Evolutionary conservation across 2,797 vertebrate genomes (phyloP), one percentile per base, ranked within the genome.

Genomic region (Luscinia luscinia): DNA sequence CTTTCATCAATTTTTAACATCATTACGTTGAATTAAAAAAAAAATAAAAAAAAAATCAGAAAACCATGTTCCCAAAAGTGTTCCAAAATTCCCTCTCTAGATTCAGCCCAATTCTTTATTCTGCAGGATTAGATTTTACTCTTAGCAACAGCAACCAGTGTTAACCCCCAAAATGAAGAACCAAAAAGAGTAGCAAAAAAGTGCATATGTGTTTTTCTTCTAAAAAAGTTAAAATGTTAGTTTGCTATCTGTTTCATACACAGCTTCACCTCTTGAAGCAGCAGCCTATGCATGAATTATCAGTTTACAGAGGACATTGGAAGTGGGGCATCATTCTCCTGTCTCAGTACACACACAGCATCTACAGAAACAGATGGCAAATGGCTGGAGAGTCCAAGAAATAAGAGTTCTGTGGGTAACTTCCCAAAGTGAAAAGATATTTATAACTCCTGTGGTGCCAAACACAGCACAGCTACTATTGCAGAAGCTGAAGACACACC

Each of bases 321-420:
- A 69, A 92, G 67, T 58, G 10, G 3, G 63, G 59, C 63, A 90
- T 62, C 51, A 66, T 79, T 76, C 51, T 34, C 74, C 3, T 54
- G 32, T 41, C 52, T 45, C 85, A 93, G 83, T 84, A 90, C 89
- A 90, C 45, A 49, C 30, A 86, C 9, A 70, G 30, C 84, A 75
- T 64, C 80, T 54, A 82, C 62, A 90, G 61, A 63, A 93, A 62
- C 90, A 96, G 90, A 89, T 69, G 77, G 74, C 30, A 92, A 96
- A 90, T 48, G 77, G 92, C 46, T 93, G 59, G 17, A 20, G 82
- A 90, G 88, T 32, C 92, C 67, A 96, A 93, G 63, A 87, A 92
- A 24, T 58, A 84, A 84, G 51, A 87, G n/a, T 87, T 90, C 69
- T 92, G 55, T 26, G 79, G 89, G 63, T 69, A 76, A 73, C 22